Evolutionary conservation across 2,888 invertebrate genomes (phyloP).

Genomic region (Trissolcus japonicus): DNA sequence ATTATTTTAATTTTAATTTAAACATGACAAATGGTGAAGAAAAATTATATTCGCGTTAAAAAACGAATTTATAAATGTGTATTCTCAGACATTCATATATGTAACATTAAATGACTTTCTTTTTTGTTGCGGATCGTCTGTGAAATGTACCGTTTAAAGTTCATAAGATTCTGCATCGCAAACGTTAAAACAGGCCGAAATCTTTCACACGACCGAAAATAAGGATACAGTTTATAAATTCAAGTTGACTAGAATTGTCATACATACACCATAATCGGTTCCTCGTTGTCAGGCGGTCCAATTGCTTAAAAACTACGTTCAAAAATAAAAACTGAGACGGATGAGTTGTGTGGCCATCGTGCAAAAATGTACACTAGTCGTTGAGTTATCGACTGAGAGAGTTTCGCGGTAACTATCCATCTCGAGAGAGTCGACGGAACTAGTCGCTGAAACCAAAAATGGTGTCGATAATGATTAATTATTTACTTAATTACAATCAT

Average conservation of each 20-base stretch:
- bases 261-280: neutral
- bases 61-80: too few species aligned
- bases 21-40: too few species aligned
- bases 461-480: too few species aligned
- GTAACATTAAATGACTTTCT: neutral
- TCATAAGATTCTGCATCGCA: neutral
- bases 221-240: neutral
- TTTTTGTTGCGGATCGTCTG: neutral
- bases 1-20: too few species aligned
- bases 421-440: too few species aligned
- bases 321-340: neutral
- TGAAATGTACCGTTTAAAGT: slow-evolving; percentile 11
- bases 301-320: neutral
- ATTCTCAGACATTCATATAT: too few species aligned
- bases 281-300: neutral
- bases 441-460: too few species aligned
- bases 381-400: neutral
- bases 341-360: neutral
- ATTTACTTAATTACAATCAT: too few species aligned
- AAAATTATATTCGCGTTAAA: too few species aligned
- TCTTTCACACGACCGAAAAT: neutral
- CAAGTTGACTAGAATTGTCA: neutral
- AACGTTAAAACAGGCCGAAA: neutral
- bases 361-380: neutral
- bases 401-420: too few species aligned